Percentiles rank a stretch among this genome's conserved stretches.
Conservation (phyloP, 2,113 vertebrate species). For the Engystomops pustulosus region DNA sequence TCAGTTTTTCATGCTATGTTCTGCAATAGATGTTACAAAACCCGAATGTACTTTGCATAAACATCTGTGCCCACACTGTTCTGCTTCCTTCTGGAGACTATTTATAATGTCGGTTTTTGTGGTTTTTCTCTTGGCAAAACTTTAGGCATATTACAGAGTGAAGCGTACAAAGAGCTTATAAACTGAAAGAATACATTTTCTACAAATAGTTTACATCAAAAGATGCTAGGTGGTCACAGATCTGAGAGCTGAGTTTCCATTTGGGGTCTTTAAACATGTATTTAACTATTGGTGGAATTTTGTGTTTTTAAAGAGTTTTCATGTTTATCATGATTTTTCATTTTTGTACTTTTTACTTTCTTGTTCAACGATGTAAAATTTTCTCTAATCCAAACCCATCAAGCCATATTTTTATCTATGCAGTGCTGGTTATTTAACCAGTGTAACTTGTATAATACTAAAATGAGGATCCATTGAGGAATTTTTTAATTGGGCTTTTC, state of each 20-base stretch:
- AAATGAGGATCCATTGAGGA: too few relatives aligned
- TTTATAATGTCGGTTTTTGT: slow-evolving; percentile 48
- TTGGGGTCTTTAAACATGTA: background rate
- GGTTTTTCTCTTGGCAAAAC: slow-evolving; percentile 50
- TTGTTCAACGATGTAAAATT: too few relatives aligned
- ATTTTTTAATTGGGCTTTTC: too few relatives aligned
- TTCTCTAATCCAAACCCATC: too few relatives aligned
- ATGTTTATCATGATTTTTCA: too few relatives aligned
- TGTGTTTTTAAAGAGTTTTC: too few relatives aligned
- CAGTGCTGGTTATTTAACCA: too few relatives aligned
- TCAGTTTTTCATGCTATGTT: background rate
- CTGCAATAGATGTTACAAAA: background rate
- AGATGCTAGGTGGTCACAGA: background rate
- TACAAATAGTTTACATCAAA: slow-evolving; percentile 8
- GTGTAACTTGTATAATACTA: too few relatives aligned
- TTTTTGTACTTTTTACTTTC: too few relatives aligned
- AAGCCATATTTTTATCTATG: too few relatives aligned
- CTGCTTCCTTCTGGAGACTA: slow-evolving; percentile 44
- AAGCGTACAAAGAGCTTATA: slow-evolving; percentile 24
- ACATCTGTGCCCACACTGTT: slow-evolving; percentile 49
- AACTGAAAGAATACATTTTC: slow-evolving; percentile 9
- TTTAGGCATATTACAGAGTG: slow-evolving; percentile 50
- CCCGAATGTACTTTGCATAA: slow-evolving; percentile 27
- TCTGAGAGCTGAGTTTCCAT: background rate
- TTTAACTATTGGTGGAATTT: too few relatives aligned